Percentiles rank a stretch among this genome's conserved stretches.
Evolutionary conservation across 2,888 invertebrate species (phyloP).

Genomic region (Amiota communis): DNA sequence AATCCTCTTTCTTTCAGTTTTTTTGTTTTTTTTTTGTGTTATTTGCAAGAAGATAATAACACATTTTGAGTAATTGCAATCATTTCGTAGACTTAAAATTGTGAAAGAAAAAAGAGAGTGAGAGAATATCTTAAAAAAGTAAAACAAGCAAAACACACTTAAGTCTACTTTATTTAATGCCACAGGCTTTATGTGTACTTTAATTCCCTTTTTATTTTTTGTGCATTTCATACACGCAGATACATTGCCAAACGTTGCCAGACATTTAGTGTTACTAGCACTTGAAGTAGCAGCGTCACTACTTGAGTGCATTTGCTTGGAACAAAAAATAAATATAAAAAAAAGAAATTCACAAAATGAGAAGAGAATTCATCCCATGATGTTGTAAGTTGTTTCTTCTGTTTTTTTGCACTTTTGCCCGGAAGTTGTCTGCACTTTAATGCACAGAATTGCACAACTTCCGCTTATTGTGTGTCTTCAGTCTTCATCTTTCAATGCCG

Average conservation of each 20-base stretch:
- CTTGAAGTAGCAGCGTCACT: background rate
- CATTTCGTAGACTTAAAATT: slow-evolving; percentile 9
- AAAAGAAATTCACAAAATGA: background rate
- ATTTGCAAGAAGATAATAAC: background rate
- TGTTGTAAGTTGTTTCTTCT: background rate
- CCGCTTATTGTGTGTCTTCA: slow-evolving; percentile 17
- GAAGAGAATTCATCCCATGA: background rate
- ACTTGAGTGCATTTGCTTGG: slow-evolving; percentile 7
- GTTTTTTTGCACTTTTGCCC: slow-evolving; percentile 12
- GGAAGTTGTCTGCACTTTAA: slow-evolving; percentile 29
- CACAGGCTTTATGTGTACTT: background rate
- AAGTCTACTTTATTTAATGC: slow-evolving; percentile 19
- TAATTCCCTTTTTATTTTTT: background rate
- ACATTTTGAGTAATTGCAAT: slow-evolving; percentile 11
- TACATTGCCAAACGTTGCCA: background rate
- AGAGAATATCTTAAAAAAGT: background rate
- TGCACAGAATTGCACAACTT: slow-evolving; percentile 22
- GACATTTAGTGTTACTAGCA: slow-evolving; percentile 14
- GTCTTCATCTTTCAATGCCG: slow-evolving; percentile 4
- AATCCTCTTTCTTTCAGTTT: no score
- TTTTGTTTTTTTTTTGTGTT: background rate
- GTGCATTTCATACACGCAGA: background rate
- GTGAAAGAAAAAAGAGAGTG: background rate
- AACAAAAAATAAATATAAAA: no score
- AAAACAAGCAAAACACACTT: slow-evolving; percentile 1